Base-by-base conservation (phyloP, 2,888 invertebrate genomes). In the Latheticus oryzae region DNA sequence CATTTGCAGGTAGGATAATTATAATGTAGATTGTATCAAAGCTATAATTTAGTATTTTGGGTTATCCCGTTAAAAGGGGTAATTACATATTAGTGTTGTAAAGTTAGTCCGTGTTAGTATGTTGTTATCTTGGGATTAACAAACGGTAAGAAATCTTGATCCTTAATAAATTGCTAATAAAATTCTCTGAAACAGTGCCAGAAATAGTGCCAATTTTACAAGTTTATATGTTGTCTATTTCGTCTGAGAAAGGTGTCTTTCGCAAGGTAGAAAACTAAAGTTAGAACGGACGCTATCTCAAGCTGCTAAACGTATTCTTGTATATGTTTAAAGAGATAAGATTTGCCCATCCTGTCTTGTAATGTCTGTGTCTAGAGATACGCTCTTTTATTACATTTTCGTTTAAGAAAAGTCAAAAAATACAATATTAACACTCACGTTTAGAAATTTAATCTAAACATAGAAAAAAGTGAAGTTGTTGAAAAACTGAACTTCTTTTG, bases 261-360 rank as follows among this genome's bases (percentile, higher is more conserved):
- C 32, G 5, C 28, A 42, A 23, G 30, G 30, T 26, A 32, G 47
- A 45, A 33, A 33, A 26, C 33, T 28, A 43, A 43, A 54, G 37
- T 53, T 40, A 53, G 43, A 53, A 8, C 26, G 42, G 38, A 51
- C 52, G 58, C 56, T 63, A 63, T 63, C 63, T 64, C 56, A 42
- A 62, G 42, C 43, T 51, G 58, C 54, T 60, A 61, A 61, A 58
- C 55, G 60, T 65, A 56, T 60, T 57, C 64, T 65, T 63, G 64
- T 62, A 64, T 67, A 64, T 63, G 63, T 62, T 65, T 63, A 63
- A 55, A 24, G 45, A 64, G 66, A 66, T 66, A 66, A 66, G 66
- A 66, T 66, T 65, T 54, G 61, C 60, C 50, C 58, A 53, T 60
- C 59, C 48, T 48, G 51, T 43, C 40, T 51, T 58, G 53, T 61